Evolutionary conservation across 2,797 vertebrate species (phyloP).

Genomic region (Neopelma chrysocephalum): DNA sequence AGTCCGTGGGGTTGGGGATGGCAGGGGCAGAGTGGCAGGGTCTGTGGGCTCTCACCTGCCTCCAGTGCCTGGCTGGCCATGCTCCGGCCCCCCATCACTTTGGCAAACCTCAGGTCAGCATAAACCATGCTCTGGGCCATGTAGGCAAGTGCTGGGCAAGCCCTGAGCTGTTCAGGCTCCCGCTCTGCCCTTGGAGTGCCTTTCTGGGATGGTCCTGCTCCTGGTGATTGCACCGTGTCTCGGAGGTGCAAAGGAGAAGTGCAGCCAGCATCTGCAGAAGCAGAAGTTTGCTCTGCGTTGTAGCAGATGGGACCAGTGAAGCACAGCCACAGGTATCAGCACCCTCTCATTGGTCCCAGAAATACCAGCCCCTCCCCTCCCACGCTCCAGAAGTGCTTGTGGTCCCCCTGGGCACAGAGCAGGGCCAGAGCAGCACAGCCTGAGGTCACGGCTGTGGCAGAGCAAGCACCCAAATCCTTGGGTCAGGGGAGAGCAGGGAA

Average conservation of each 20-base stretch:
- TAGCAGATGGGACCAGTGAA: neutral
- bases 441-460: neutral
- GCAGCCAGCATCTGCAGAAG: neutral
- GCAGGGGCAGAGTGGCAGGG: rapidly evolving
- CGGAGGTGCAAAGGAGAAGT: neutral
- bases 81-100: conserved; percentile 46
- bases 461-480: neutral
- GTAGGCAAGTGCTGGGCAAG: neutral
- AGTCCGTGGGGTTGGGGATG: neutral
- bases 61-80: neutral
- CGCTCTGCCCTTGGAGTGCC: neutral
- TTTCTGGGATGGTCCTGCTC: neutral
- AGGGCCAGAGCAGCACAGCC: neutral
- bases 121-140: conserved; percentile 75
- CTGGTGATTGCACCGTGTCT: rapidly evolving
- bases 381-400: neutral
- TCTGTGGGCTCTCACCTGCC: conserved; percentile 40
- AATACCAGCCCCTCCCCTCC: neutral
- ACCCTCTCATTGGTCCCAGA: conserved; percentile 23
- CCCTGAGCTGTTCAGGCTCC: neutral
- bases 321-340: neutral
- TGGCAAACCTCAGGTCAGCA: conserved; percentile 73
- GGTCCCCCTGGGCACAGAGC: rapidly evolving
- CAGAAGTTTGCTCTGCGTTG: conserved; percentile 1
- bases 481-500: neutral